A percentile compares a stretch with the other conserved stretches of the same genome.
Conservation (phyloP, 2,888 invertebrate genomes). For the Trissolcus brochymenae region DNA sequence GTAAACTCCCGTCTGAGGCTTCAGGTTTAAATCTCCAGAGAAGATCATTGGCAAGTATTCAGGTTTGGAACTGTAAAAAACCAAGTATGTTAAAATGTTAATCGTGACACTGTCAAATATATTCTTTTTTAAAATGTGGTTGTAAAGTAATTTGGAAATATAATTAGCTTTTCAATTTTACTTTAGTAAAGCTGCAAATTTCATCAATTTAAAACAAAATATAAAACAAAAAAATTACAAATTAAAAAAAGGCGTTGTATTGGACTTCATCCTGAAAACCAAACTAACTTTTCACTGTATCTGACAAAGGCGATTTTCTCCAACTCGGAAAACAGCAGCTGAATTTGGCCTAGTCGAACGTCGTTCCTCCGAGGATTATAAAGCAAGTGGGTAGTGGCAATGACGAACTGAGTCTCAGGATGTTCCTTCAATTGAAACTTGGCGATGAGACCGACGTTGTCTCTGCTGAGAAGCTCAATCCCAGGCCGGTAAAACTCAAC, state of each 20-base stretch:
- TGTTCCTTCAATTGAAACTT: slow-evolving; percentile 81
- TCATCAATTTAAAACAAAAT: too few relatives aligned
- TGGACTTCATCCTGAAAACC: background rate
- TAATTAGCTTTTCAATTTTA: too few relatives aligned
- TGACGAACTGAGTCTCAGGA: slow-evolving; percentile 80
- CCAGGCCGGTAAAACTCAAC: slow-evolving; percentile 84
- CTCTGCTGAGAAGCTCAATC: slow-evolving; percentile 85
- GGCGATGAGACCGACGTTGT: slow-evolving; percentile 91
- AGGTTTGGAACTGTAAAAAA: slow-evolving; percentile 66
- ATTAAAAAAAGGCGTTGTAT: background rate
- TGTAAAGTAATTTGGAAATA: too few relatives aligned
- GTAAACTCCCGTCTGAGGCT: slow-evolving; percentile 85
- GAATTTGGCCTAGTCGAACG: slow-evolving; percentile 91
- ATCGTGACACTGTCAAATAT: too few relatives aligned
- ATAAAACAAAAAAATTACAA: background rate
- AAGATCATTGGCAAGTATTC: slow-evolving; percentile 87
- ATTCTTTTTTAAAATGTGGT: too few relatives aligned
- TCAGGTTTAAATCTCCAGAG: slow-evolving; percentile 95
- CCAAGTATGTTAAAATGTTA: too few relatives aligned
- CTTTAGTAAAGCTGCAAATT: too few relatives aligned
- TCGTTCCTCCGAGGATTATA: slow-evolving; percentile 94
- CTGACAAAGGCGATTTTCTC: slow-evolving; percentile 83
- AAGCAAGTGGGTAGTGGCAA: slow-evolving; percentile 95
- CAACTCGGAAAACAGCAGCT: slow-evolving; percentile 89
- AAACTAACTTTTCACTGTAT: slow-evolving; percentile 65